A percentile compares a stretch with the other conserved stretches of the same genome.
Conservation (phyloP, 2,113 vertebrate genomes). For the Meriones unguiculatus region DNA sequence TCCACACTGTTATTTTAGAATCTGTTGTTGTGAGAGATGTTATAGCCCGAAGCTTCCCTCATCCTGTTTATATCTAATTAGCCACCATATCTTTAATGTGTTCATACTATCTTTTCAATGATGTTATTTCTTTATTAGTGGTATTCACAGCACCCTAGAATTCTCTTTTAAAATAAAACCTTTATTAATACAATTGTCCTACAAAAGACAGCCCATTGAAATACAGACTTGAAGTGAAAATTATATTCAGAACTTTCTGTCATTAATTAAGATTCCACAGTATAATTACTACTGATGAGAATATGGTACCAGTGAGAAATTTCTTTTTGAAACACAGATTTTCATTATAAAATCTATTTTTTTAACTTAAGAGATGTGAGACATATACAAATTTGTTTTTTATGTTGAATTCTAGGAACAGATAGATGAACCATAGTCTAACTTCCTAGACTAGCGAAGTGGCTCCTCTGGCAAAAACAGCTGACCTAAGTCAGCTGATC, state of each 20-base stretch:
- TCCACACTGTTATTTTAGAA: neutral
- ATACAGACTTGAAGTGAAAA: neutral
- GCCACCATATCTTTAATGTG: neutral
- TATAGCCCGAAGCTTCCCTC: neutral
- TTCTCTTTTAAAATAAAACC: neutral
- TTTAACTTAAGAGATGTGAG: neutral
- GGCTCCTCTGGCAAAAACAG: neutral
- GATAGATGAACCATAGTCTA: neutral
- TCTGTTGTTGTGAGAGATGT: neutral
- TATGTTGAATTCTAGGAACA: neutral
- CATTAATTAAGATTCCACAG: neutral
- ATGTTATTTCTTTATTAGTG: neutral
- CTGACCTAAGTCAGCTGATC: neutral
- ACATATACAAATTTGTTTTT: neutral
- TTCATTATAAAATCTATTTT: neutral
- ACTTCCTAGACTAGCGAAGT: neutral
- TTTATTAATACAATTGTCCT: neutral
- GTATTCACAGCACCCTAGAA: neutral
- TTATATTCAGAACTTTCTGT: neutral
- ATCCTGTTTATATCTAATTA: neutral
- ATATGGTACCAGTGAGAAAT: neutral
- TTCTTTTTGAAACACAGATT: neutral
- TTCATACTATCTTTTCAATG: neutral
- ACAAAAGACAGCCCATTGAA: neutral
- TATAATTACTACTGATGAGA: neutral